These are phyloP conservation scores for Gonioctena quinquepunctata DNA, from an alignment of 1,140 invertebrate genomes.

Conservation along the genomic window DNA sequence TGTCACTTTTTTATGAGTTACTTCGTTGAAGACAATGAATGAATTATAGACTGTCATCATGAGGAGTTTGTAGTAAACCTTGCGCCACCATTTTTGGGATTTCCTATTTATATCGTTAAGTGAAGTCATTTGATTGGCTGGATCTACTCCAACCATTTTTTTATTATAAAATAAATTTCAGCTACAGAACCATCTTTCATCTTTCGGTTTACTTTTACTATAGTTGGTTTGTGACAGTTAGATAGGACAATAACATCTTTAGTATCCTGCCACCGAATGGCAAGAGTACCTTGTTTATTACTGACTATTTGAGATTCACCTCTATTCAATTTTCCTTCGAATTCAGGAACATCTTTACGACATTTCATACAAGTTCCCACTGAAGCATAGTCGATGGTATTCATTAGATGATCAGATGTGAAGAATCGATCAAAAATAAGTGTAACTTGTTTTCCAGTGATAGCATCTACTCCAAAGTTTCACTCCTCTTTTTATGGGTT, in stretches of 20 bases:
- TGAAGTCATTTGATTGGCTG: not conserved
- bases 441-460: not conserved
- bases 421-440: constrained; percentile 16
- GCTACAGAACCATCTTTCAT: not conserved
- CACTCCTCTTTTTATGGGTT: constrained; percentile 54
- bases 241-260: not conserved
- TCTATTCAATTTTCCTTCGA: constrained; percentile 18
- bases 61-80: constrained; percentile 15
- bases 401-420: not conserved
- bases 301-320: not conserved
- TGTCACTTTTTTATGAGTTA: constrained; percentile 11
- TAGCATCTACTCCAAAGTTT: constrained; percentile 49
- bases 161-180: not conserved
- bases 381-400: not conserved
- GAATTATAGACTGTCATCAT: not conserved
- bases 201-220: not conserved
- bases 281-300: not conserved
- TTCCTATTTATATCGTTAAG: not conserved
- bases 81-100: constrained; percentile 1
- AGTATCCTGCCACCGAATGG: not conserved
- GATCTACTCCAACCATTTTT: not conserved
- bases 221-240: not conserved
- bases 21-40: constrained; percentile 11
- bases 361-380: constrained; percentile 13
- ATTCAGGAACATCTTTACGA: constrained; percentile 16